Evolutionary conservation across 2,113 vertebrate genomes (phyloP).

Genomic region (Raja brachyura): DNA sequence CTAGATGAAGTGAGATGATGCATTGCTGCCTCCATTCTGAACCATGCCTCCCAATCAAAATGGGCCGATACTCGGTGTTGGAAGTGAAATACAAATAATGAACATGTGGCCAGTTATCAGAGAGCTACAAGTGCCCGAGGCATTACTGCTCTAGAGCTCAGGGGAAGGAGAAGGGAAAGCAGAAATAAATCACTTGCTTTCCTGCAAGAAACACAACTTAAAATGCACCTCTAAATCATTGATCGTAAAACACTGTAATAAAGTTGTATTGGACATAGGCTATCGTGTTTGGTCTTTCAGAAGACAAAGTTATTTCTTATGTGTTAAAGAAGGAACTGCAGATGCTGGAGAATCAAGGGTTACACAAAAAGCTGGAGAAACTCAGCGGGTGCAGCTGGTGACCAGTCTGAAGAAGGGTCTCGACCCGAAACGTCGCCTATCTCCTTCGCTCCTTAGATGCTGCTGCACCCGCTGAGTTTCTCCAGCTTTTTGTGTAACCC

Average conservation of each 20-base stretch:
- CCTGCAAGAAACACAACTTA: conserved; percentile 16
- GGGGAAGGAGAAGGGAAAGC: background rate
- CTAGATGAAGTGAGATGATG: background rate
- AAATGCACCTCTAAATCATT: background rate
- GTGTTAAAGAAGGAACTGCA: too few species aligned
- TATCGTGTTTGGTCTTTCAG: background rate
- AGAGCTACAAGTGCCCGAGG: background rate
- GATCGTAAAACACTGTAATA: background rate
- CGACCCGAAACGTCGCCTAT: too few species aligned
- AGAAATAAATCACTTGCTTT: background rate
- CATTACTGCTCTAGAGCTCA: background rate
- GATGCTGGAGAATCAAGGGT: too few species aligned
- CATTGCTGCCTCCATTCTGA: background rate
- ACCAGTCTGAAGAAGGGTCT: too few species aligned
- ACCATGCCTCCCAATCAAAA: background rate
- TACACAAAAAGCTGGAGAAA: too few species aligned
- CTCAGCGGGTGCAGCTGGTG: too few species aligned
- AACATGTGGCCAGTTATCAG: background rate
- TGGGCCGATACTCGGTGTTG: background rate
- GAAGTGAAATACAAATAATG: background rate
- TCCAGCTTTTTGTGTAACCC: too few species aligned
- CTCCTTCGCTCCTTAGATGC: too few species aligned
- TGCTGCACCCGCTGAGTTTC: too few species aligned
- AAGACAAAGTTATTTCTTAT: background rate
- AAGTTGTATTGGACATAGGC: background rate